Evolutionary conservation across 2,113 vertebrate genomes (phyloP), one percentile per base, ranked within the genome.

Genomic region (Odocoileus hemionus): DNA sequence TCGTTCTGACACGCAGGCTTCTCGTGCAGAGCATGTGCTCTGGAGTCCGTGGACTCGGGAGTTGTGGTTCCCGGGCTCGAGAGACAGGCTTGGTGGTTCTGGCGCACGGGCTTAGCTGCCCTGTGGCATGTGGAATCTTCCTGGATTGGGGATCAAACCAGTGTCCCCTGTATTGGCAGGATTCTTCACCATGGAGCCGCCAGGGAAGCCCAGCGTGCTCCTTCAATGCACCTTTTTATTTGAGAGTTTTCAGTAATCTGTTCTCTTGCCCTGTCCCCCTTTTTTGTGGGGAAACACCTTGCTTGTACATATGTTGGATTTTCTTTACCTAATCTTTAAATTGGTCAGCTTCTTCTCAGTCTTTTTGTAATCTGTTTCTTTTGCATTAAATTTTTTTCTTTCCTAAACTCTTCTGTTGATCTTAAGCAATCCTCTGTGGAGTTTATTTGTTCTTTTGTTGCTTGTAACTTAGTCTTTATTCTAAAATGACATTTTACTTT

Each of bases 261-360:
- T 39, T 60, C 5, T 33, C 33, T 5, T 25, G 57, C 47, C 64
- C 28, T 47, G n/a, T 36, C 67, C 5, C 14, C 55, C 23, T 33
- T 13, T 2, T 1, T 5, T 52, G 30, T 1, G 1, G 33, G 28
- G 23, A 14, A 52, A 9, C 4, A n/a, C 58, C 78, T 33, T 6
- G 6, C 1, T 12, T 54, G 2, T 26, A 10, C 7, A 1, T 4
- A 10, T 3, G 47, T 43, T 74, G 80, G 19, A 55, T 57, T 91
- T 45, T 84, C 39, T 47, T 47, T 30, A n/a, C 15, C 15, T 15
- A 7, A 19, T 3, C 47, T 61, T 64, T 87, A 39, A 57, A 9
- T 45, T 25, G 11, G 6, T 21, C 58, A 3, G 4, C 26, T 80
- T 91, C n/a, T 90, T 21, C 33, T 3, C 26, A 25, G 3, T 61